Evolutionary conservation across 2,888 invertebrate species (phyloP), one percentile per base, ranked within the genome.

Genomic region (Micoletzkya japonica): DNA sequence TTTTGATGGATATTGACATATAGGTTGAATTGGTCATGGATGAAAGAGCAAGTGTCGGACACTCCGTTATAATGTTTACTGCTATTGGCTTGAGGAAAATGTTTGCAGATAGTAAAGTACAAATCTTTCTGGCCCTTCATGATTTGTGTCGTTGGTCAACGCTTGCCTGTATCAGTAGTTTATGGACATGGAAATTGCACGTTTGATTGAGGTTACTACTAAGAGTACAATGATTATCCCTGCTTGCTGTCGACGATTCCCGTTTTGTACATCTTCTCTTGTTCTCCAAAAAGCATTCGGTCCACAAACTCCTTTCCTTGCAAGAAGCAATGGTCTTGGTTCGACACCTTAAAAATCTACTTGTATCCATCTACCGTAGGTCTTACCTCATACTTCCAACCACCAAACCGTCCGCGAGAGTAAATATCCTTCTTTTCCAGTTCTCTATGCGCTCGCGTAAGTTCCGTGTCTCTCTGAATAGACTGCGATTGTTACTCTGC

Each of bases 241-340:
- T 64, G 63, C 26, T 64, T 64, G 17, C 30, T 39, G 14, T 70
- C 74, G 26, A 76, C 73, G 28, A 76, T 74, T 58, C 81, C 80
- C 28, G 84, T 84, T 71, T 82, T 81, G 77, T 84, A 84, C 26
- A 84, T 71, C 61, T 81, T 84, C 74, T 84, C 84, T n/a, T 77
- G 78, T 59, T 78, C 78, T 30, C 77, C 78, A 49, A 83, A 74
- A 52, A 84, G 73, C 32, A 84, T 74, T n/a, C 84, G 73, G 72
- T 84, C 84, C 52, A 80, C 74, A 64, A 84, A 75, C 66, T 84
- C 84, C 69, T 81, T 82, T 54, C 76, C 70, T 49, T 84, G 85
- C 57, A 83, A 85, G 72, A 87, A 81, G 72, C 86, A 86, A 75
- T 86, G 84, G n/a, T 85, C 85, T 72, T 82, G 82, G 72, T 81